phyloP scores from a whole-genome alignment of 1,140 invertebrate species.

The Helicoverpa zea region DNA sequence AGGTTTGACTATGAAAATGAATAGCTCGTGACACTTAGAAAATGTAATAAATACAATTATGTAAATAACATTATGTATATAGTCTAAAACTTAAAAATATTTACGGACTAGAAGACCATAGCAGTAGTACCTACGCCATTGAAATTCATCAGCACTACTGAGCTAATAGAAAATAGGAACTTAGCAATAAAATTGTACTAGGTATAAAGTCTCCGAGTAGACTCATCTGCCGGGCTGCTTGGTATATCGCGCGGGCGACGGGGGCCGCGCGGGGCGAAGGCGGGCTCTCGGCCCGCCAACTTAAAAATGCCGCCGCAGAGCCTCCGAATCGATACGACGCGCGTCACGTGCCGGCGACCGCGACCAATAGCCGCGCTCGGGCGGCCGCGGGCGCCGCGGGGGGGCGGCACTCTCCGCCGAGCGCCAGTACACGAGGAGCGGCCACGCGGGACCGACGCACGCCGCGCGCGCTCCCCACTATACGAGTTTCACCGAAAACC shows the following conservation, averaged over 20 bases:
- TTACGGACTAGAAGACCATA: too few species aligned
- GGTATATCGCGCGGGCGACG: conserved; percentile 69
- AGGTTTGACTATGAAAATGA: too few species aligned
- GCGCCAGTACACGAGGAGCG: conserved; percentile 77
- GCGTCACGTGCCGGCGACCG: conserved; percentile 88
- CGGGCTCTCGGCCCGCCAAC: conserved; percentile 86
- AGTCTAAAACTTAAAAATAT: too few species aligned
- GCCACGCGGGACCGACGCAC: conserved; percentile 76
- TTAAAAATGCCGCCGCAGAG: conserved; percentile 93
- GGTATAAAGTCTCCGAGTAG: not conserved
- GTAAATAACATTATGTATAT: too few species aligned
- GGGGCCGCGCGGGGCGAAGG: conserved; percentile 77
- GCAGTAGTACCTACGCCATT: too few species aligned
- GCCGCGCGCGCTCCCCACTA: conserved; percentile 68
- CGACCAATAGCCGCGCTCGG: conserved; percentile 82
- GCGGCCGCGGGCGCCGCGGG: conserved; percentile 62
- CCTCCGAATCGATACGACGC: conserved; percentile 91
- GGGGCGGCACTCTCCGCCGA: conserved; percentile 60
- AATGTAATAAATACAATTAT: too few species aligned
- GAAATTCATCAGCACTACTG: too few species aligned
- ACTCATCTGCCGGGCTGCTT: conserved; percentile 53
- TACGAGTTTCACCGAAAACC: conserved; percentile 76
- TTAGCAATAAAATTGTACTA: not conserved
- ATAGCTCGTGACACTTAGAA: too few species aligned
- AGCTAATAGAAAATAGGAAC: too few species aligned